These are phyloP conservation scores for Neostethus bicornis DNA, from an alignment of 2,797 vertebrate genomes.

Conservation along the genomic window DNA sequence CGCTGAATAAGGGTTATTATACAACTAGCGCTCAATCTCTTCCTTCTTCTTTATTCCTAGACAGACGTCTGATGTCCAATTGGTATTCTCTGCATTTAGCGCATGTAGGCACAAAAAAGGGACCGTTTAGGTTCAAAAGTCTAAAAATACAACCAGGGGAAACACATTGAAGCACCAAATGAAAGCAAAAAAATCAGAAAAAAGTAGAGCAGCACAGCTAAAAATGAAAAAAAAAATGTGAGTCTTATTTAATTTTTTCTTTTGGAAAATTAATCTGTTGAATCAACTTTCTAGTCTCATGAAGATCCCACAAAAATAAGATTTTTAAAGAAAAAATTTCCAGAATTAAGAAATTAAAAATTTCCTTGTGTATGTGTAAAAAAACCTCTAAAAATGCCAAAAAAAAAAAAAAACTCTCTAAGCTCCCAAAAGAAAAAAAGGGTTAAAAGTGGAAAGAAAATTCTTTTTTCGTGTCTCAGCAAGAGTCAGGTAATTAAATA, in stretches of 20 bases:
- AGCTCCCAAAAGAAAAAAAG: too few relatives aligned
- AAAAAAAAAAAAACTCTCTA: constrained; percentile 25
- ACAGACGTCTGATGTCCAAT: constrained; percentile 52
- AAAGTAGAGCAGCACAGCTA: neutral
- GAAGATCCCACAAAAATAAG: neutral
- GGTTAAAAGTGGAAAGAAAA: constrained; percentile 29
- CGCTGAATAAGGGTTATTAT: constrained; percentile 79
- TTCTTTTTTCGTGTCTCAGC: constrained; percentile 59
- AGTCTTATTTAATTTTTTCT: neutral
- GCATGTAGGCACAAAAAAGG: constrained; percentile 57
- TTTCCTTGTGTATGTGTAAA: too few relatives aligned
- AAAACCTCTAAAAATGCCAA: constrained; percentile 2
- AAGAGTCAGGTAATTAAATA: constrained; percentile 46
- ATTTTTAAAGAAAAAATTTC: too few relatives aligned
- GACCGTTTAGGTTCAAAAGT: constrained; percentile 68
- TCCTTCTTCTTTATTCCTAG: constrained; percentile 50
- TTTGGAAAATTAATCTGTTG: constrained; percentile 22
- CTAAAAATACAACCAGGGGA: constrained; percentile 41
- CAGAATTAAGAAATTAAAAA: too few relatives aligned
- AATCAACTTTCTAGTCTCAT: constrained; percentile 4
- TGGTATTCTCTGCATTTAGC: constrained; percentile 60
- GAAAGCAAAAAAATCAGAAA: too few relatives aligned
- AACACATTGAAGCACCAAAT: constrained; percentile 27
- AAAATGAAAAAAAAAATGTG: constrained; percentile 3
- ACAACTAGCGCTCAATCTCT: constrained; percentile 67